These are phyloP conservation scores for Aurelia coerulea DNA, from an alignment of 30 jellyfish, hydroid and myxozoan genomes.

Conservation along the genomic window DNA sequence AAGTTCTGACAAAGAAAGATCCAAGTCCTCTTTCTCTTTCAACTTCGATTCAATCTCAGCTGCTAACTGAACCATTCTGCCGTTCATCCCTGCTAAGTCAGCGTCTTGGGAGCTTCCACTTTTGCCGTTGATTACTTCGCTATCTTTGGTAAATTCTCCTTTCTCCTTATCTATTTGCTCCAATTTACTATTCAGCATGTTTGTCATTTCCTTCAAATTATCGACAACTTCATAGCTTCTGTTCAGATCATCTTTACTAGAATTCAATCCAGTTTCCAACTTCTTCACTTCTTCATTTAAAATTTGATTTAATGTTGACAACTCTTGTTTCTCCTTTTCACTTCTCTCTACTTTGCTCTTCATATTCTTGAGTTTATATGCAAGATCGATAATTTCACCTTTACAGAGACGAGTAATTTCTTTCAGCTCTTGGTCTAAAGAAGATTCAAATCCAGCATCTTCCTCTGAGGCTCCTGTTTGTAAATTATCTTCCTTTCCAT, in stretches of 20 bases:
- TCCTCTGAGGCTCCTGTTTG: neutral
- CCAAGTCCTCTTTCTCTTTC: constrained; percentile 47
- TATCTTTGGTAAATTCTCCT: neutral
- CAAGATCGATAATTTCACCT: constrained; percentile 54
- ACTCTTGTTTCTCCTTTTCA: constrained; percentile 54
- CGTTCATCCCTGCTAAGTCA: constrained; percentile 24
- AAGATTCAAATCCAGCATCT: neutral
- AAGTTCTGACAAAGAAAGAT: constrained; percentile 30
- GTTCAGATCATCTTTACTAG: constrained; percentile 29
- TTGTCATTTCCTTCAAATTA: constrained; percentile 20
- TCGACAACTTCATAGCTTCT: constrained; percentile 18
- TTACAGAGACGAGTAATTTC: constrained; percentile 60
- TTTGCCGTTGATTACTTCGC: constrained; percentile 3
- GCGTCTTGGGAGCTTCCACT: neutral
- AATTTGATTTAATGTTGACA: constrained; percentile 44
- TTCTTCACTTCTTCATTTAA: constrained; percentile 57
- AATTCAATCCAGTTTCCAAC: constrained; percentile 51
- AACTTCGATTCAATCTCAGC: constrained; percentile 43
- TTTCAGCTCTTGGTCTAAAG: constrained; percentile 46
- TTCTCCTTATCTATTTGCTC: neutral
- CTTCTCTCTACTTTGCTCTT: constrained; percentile 29
- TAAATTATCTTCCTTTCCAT: neutral
- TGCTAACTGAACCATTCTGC: constrained; percentile 7
- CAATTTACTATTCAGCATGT: neutral
- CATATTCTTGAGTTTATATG: constrained; percentile 34